These are phyloP conservation scores for Dolichallabes microphthalmus DNA, from an alignment of 2,113 vertebrate genomes.

Conservation along the genomic window DNA sequence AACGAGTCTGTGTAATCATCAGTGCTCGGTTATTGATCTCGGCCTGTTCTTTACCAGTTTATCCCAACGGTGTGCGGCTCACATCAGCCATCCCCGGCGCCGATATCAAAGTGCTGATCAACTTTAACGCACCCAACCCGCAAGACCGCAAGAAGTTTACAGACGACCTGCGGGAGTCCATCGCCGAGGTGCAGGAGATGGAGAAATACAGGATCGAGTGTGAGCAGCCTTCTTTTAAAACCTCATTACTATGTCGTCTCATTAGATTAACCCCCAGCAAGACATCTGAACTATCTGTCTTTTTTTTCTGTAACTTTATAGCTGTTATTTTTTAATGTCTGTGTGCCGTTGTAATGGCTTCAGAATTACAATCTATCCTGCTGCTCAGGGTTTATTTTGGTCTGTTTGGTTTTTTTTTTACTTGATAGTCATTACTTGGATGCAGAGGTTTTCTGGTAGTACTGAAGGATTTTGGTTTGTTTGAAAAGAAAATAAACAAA, in stretches of 20 bases:
- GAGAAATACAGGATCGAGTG: constrained; percentile 98
- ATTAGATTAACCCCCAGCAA: background rate
- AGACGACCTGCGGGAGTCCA: constrained; percentile 91
- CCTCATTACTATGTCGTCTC: background rate
- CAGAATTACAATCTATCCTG: constrained; percentile 20
- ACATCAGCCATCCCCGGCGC: constrained; percentile 91
- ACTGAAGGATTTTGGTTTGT: background rate
- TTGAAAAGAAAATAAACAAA: background rate
- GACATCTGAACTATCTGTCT: background rate
- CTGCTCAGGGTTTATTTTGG: background rate
- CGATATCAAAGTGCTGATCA: constrained; percentile 94
- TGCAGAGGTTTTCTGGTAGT: background rate
- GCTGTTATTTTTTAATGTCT: background rate
- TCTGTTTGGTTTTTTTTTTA: background rate
- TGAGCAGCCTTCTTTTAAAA: constrained; percentile 67
- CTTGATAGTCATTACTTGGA: background rate
- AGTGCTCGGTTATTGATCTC: background rate
- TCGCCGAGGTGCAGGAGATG: constrained; percentile 98
- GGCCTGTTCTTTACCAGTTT: constrained; percentile 74
- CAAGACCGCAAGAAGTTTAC: constrained; percentile 98
- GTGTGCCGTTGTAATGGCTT: background rate
- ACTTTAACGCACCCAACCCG: constrained; percentile 98
- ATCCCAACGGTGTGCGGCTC: constrained; percentile 92
- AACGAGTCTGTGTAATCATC: no score
- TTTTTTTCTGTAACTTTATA: background rate